Evolutionary conservation across 2,113 vertebrate species (phyloP).

Genomic region (Tetraodon nigroviridis): DNA sequence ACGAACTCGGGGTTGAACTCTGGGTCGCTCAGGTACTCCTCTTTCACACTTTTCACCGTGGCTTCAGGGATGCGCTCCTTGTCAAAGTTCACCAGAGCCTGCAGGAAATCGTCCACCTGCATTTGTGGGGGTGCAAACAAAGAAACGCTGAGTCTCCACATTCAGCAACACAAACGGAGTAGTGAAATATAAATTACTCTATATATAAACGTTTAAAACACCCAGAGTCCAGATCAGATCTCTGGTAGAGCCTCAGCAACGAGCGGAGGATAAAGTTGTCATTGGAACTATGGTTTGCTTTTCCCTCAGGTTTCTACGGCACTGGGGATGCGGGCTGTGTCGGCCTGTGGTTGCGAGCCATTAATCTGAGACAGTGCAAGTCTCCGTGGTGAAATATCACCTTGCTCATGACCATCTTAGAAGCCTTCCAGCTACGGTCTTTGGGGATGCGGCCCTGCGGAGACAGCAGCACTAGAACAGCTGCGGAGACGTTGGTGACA

Average conservation of each 20-base stretch:
- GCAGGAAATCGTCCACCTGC: conserved; percentile 73
- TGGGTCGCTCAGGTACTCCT: conserved; percentile 72
- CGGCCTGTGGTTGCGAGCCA: conserved; percentile 1
- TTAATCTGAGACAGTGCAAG: conserved; percentile 11
- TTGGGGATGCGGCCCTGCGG: conserved; percentile 68
- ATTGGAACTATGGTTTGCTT: no score
- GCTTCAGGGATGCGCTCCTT: conserved; percentile 73
- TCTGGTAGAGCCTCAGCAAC: no score
- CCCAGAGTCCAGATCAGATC: no score
- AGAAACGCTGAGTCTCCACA: background rate
- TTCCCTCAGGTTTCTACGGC: no score
- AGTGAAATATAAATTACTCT: background rate
- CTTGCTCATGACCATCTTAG: conserved; percentile 75
- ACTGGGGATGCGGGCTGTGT: background rate
- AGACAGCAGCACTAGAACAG: conserved; percentile 66
- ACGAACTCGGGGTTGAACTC: conserved; percentile 80
- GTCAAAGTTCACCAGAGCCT: conserved; percentile 77
- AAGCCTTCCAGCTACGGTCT: conserved; percentile 76
- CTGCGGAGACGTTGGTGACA: conserved; percentile 65
- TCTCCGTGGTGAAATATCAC: conserved; percentile 36
- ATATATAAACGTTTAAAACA: background rate
- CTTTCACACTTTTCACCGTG: conserved; percentile 70
- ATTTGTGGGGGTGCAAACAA: background rate
- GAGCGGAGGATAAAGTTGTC: no score
- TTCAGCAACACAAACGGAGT: background rate